Percentiles rank a stretch among this genome's conserved stretches.
These are phyloP conservation scores for Onychostoma macrolepis DNA, from an alignment of 2,113 vertebrate species.

Conservation along the genomic window DNA sequence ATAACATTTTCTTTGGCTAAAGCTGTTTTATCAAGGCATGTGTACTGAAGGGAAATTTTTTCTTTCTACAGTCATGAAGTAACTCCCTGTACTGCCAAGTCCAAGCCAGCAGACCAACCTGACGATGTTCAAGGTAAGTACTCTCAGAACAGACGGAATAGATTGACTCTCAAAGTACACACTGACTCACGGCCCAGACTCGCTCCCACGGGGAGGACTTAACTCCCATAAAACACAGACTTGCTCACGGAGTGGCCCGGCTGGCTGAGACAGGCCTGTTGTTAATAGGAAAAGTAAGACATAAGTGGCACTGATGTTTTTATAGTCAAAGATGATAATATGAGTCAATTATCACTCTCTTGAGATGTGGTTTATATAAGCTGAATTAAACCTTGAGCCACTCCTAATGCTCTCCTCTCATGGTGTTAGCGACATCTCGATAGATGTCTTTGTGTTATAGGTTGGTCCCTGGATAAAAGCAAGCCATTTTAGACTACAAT, in stretches of 20 bases:
- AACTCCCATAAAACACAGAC: not conserved
- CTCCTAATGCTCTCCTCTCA: not conserved
- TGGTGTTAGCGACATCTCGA: not conserved
- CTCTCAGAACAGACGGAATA: not conserved
- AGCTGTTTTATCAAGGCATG: not conserved
- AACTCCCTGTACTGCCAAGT: slow-evolving; percentile 69
- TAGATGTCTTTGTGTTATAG: not conserved
- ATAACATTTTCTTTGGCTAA: slow-evolving; percentile 26
- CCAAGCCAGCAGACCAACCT: slow-evolving; percentile 71
- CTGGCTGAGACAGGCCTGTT: slow-evolving; percentile 14
- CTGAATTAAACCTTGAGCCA: not conserved
- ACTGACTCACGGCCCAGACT: not conserved
- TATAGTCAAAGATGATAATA: slow-evolving; percentile 24
- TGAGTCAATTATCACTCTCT: slow-evolving; percentile 23
- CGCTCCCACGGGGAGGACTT: not conserved
- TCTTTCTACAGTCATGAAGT: slow-evolving; percentile 73
- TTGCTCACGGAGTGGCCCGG: not conserved
- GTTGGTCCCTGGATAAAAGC: slow-evolving; percentile 4
- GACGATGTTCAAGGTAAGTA: slow-evolving; percentile 66
- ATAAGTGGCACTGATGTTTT: slow-evolving; percentile 24
- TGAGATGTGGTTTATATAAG: slow-evolving; percentile 15
- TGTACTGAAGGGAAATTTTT: slow-evolving; percentile 61
- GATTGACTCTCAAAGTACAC: not conserved
- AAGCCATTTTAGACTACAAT: not conserved
- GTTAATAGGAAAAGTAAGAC: slow-evolving; percentile 21